phyloP scores from a whole-genome alignment of 1,140 invertebrate genomes.

The Drosophila pruinosa region DNA sequence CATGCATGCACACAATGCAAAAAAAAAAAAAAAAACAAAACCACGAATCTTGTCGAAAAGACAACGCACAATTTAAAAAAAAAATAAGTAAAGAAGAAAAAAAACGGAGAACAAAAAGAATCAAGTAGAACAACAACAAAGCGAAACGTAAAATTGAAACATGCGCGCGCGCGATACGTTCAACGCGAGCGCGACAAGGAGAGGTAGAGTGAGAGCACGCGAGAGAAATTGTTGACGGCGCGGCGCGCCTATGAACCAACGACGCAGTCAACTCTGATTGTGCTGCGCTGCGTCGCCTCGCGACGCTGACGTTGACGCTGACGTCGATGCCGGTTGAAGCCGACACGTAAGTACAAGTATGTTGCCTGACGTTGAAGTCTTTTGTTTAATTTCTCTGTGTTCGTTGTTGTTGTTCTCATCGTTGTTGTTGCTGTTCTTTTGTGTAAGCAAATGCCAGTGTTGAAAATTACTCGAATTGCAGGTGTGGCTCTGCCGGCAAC shows the following conservation, averaged over 20 bases:
- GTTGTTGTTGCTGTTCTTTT: neutral
- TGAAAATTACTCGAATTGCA: constrained; percentile 27
- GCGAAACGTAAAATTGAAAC: constrained; percentile 29
- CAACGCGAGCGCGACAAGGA: neutral
- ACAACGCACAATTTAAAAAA: constrained; percentile 18
- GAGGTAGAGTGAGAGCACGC: neutral
- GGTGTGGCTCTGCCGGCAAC: constrained; percentile 38
- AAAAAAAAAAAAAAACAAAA: constrained; percentile 9
- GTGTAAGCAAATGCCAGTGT: constrained; percentile 18
- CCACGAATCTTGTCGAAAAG: constrained; percentile 27
- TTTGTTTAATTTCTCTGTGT: constrained; percentile 33
- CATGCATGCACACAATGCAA: neutral
- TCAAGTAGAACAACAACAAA: constrained; percentile 39
- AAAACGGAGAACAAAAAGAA: constrained; percentile 21
- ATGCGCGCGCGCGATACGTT: constrained; percentile 27
- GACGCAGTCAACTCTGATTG: constrained; percentile 30
- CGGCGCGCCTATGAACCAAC: constrained; percentile 58
- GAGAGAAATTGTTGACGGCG: neutral
- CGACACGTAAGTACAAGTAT: constrained; percentile 57
- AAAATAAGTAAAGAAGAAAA: constrained; percentile 27
- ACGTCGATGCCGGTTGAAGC: constrained; percentile 22
- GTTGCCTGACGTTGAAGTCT: constrained; percentile 65
- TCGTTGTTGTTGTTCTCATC: constrained; percentile 3
- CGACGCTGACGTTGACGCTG: neutral
- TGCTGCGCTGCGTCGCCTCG: neutral